Percentiles rank a stretch among this genome's conserved stretches.
Evolutionary conservation across 2,113 vertebrate species (phyloP).

Genomic region (Gallinago undulata): DNA sequence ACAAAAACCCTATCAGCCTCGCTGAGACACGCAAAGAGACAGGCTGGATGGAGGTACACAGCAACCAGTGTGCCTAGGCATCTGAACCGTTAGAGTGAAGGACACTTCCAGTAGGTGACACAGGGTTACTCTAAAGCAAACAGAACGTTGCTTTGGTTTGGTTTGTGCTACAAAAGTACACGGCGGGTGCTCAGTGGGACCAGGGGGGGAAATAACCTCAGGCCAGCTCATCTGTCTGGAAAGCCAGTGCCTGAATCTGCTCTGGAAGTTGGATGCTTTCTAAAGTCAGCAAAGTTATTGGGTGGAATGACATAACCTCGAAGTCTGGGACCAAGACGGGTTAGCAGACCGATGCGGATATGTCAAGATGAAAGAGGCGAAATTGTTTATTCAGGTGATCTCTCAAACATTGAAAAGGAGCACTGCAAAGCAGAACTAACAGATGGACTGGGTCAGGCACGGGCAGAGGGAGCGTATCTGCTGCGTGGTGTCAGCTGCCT

Average conservation of each 20-base stretch:
- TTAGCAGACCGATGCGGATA: background rate
- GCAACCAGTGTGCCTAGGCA: accelerated
- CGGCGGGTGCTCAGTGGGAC: background rate
- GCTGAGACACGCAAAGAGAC: background rate
- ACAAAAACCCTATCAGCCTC: background rate
- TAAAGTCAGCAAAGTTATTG: background rate
- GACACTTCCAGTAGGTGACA: background rate
- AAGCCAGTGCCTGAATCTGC: background rate
- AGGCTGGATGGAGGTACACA: background rate
- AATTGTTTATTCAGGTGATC: constrained; percentile 27
- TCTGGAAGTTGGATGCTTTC: background rate
- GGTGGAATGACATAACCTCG: background rate
- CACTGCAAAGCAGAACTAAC: background rate
- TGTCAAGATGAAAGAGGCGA: constrained; percentile 1
- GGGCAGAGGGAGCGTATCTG: background rate
- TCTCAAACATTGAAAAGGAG: background rate
- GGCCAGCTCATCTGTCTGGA: background rate
- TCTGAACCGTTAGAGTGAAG: background rate
- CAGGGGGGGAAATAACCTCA: background rate
- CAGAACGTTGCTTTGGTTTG: background rate
- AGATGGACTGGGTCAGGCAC: background rate
- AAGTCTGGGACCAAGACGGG: background rate
- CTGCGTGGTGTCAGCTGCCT: background rate
- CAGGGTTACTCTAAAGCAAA: background rate
- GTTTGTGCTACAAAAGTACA: background rate